Evolutionary conservation across 1,140 invertebrate species (phyloP).

Genomic region (Ceratina calcarata): DNA sequence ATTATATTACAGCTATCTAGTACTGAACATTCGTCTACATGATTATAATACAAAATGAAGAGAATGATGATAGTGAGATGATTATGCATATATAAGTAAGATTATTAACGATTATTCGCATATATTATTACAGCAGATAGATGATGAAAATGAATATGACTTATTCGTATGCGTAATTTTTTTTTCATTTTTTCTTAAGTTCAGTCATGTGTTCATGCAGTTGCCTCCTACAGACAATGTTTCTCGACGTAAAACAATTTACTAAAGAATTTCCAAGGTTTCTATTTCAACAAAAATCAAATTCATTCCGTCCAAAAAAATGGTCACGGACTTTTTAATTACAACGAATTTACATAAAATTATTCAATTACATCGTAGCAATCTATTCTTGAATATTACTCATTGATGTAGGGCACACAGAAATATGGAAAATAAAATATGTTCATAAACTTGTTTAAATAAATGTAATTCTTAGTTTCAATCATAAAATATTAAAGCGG

Average conservation of each 20-base stretch:
- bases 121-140: slow-evolving; percentile 48
- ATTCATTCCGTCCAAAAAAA: slow-evolving; percentile 13
- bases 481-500: slow-evolving; percentile 27
- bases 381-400: slow-evolving; percentile 51
- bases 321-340: not conserved
- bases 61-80: slow-evolving; percentile 53
- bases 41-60: slow-evolving; percentile 68
- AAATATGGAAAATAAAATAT: slow-evolving; percentile 42
- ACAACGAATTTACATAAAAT: not conserved
- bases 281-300: slow-evolving; percentile 47
- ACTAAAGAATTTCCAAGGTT: slow-evolving; percentile 40
- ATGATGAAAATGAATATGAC: slow-evolving; percentile 53
- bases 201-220: slow-evolving; percentile 62
- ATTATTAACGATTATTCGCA: slow-evolving; percentile 55
- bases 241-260: slow-evolving; percentile 45
- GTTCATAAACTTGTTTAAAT: slow-evolving; percentile 41
- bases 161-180: slow-evolving; percentile 45
- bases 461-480: slow-evolving; percentile 28
- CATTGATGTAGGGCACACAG: slow-evolving; percentile 35
- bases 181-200: slow-evolving; percentile 51
- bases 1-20: slow-evolving; percentile 55
- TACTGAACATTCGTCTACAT: slow-evolving; percentile 65
- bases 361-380: slow-evolving; percentile 35
- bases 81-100: slow-evolving; percentile 56
- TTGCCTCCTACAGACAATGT: slow-evolving; percentile 45